These are phyloP conservation scores for Spinibarbus caldwelli DNA, from an alignment of 2,797 vertebrate genomes.

Conservation along the genomic window DNA sequence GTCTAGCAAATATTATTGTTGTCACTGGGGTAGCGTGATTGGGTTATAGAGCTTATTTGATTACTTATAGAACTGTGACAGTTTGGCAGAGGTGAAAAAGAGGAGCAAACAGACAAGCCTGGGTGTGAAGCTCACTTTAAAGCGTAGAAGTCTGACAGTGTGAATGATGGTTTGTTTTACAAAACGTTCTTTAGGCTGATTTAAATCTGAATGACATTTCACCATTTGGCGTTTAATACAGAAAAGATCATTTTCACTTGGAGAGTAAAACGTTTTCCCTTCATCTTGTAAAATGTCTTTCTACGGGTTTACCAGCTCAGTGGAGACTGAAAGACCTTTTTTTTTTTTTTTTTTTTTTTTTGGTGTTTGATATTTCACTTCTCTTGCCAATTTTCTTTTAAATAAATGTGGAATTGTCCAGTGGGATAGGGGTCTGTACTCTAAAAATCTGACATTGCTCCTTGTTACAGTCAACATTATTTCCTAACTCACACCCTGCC, in stretches of 20 bases:
- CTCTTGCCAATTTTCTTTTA: not conserved
- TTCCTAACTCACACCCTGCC: not conserved
- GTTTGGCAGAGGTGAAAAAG: conserved; percentile 55
- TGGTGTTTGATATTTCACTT: not conserved
- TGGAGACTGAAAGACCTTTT: not conserved
- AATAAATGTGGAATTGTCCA: conserved; percentile 2
- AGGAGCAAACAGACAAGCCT: conserved; percentile 35
- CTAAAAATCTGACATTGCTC: not conserved
- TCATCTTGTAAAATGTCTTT: not conserved
- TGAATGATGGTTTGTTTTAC: conserved; percentile 17
- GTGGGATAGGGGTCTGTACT: not conserved
- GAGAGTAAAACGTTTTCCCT: not conserved
- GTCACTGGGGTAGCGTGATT: conserved; percentile 69
- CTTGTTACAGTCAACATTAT: not conserved
- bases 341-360: not conserved
- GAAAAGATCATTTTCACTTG: not conserved
- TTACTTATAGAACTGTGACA: conserved; percentile 67
- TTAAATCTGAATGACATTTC: conserved; percentile 9
- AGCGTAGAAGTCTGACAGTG: not conserved
- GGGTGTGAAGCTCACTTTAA: conserved; percentile 26
- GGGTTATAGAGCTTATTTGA: conserved; percentile 73
- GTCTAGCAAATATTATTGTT: conserved; percentile 72
- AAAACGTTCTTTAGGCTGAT: not conserved
- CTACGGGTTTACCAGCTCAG: not conserved
- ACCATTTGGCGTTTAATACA: not conserved